A percentile compares a stretch with the other conserved stretches of the same genome.
phyloP scores from a whole-genome alignment of 2,888 invertebrate species.

The Phymatocera aterrima region DNA sequence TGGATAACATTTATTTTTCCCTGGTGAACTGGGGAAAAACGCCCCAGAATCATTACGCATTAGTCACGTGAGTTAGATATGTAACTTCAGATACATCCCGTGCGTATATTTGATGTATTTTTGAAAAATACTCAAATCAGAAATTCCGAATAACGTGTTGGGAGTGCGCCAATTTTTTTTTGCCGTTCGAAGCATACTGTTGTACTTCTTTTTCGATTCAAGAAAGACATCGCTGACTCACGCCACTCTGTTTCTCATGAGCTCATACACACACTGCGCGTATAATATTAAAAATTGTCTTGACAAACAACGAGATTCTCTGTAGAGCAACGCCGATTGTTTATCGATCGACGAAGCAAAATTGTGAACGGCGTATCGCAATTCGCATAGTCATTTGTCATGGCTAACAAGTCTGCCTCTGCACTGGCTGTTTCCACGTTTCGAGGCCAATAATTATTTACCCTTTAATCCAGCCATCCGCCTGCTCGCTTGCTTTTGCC shows the following conservation, averaged over 20 bases:
- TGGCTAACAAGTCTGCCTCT: slow-evolving; percentile 38
- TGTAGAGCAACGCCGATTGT: slow-evolving; percentile 30
- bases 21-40: neutral
- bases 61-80: neutral
- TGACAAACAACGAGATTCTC: neutral
- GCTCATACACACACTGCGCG: neutral
- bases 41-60: neutral
- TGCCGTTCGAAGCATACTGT: no score
- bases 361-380: slow-evolving; percentile 34
- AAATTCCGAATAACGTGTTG: no score
- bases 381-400: slow-evolving; percentile 43
- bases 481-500: neutral
- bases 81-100: neutral
- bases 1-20: neutral
- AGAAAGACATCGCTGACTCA: no score
- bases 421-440: slow-evolving; percentile 40
- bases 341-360: slow-evolving; percentile 39
- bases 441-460: slow-evolving; percentile 46
- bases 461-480: slow-evolving; percentile 43
- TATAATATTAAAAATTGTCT: neutral
- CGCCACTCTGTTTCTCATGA: no score
- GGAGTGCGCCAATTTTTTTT: no score
- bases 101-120: no score
- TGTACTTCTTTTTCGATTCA: no score
- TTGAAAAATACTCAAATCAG: no score